Evolutionary conservation across 2,113 vertebrate genomes (phyloP).

Genomic region (Machaerirhynchus nigripectus): DNA sequence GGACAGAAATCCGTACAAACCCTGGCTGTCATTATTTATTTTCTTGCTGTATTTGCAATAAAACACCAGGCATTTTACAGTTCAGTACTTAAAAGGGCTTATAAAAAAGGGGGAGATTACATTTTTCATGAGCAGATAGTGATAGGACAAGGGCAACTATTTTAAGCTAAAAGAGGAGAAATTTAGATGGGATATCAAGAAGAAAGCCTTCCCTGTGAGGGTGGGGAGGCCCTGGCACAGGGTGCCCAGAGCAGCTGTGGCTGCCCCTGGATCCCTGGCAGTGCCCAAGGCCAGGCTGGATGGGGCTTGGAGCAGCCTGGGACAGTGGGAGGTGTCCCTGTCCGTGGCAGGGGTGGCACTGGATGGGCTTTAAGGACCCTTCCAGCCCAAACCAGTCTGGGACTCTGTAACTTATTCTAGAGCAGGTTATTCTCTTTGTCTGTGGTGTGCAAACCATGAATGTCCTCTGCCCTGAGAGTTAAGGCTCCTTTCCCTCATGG

Average conservation of each 20-base stretch:
- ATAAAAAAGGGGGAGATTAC: neutral
- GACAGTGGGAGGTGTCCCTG: neutral
- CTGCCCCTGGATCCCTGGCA: neutral
- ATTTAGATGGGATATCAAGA: neutral
- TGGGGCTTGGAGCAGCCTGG: neutral
- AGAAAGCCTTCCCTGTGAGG: neutral
- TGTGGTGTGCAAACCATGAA: neutral
- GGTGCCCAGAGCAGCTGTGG: neutral
- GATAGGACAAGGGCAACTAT: neutral
- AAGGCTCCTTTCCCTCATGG: neutral
- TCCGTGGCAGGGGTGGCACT: rapidly evolving
- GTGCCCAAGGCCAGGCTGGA: neutral
- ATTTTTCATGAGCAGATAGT: neutral
- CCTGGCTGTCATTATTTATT: neutral
- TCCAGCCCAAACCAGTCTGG: neutral
- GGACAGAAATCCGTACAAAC: neutral
- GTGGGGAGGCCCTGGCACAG: neutral
- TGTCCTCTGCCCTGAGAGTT: neutral
- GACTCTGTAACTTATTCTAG: neutral
- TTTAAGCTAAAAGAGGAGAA: neutral
- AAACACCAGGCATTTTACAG: neutral
- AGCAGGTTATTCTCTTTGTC: neutral
- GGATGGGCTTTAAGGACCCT: neutral
- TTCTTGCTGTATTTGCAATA: neutral
- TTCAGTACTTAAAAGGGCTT: neutral